phyloP scores from a whole-genome alignment of 2,797 vertebrate species.

The Darevskia nairensis region DNA sequence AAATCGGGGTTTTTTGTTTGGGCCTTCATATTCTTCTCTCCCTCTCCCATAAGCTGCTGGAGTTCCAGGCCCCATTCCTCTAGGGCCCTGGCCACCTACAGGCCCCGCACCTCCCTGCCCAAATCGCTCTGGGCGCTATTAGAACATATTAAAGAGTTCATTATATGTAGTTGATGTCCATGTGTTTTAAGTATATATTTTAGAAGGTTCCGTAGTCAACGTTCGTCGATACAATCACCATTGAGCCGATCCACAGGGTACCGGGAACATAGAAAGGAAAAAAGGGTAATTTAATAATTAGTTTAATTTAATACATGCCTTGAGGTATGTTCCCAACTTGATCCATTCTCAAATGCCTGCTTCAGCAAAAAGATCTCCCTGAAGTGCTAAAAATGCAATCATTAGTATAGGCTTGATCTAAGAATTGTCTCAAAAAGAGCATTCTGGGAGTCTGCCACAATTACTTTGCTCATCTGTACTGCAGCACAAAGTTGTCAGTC shows the following conservation, averaged over 20 bases:
- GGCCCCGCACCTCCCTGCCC: conserved; percentile 90
- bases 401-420: conserved; percentile 83
- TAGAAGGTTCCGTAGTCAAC: conserved; percentile 95
- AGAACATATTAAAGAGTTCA: conserved; percentile 82
- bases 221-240: conserved; percentile 98
- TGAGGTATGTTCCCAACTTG: conserved; percentile 88
- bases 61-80: conserved; percentile 91
- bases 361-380: conserved; percentile 85
- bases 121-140: conserved; percentile 98
- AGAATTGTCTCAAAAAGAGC: conserved; percentile 79
- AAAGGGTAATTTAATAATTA: conserved; percentile 99
- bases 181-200: conserved; percentile 88
- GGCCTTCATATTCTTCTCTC: conserved; percentile 98
- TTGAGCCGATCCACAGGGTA: conserved; percentile 99
- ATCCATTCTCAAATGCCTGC: conserved; percentile 86
- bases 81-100: conserved; percentile 86
- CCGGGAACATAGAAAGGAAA: conserved; percentile 99
- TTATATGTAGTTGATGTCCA: conserved; percentile 88
- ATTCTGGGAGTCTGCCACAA: conserved; percentile 80
- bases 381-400: conserved; percentile 84
- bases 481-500: conserved; percentile 72
- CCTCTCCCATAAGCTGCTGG: conserved; percentile 92
- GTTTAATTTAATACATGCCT: conserved; percentile 93
- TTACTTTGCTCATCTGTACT: conserved; percentile 75
- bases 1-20: conserved; percentile 98